Evolutionary conservation across 1,140 invertebrate genomes (phyloP), one percentile per base, ranked within the genome.

Genomic region (Physella acuta): DNA sequence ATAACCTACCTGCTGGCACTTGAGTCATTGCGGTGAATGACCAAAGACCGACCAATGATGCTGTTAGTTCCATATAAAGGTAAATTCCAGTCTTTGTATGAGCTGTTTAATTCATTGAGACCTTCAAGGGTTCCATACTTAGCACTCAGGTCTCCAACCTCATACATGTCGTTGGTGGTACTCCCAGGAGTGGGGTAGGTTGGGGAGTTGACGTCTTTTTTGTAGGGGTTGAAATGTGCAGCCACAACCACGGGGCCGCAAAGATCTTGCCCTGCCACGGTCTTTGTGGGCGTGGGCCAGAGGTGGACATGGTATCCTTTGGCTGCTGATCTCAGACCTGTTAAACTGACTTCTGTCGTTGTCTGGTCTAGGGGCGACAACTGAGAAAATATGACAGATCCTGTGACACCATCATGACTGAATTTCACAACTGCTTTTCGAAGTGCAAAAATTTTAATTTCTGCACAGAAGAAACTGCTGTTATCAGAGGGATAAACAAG

Each of bases 131-230:
- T 68, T 0, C 94, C 95, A 83, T 93, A 89, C 85, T 98, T 98
- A 5, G 94, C 94, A 62, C 93, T 92, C 3, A 98, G 83, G 84
- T 97, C 94, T 0, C 95, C 95, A 76, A 95, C 88, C 86, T 93
- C 90, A 79, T 81, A 82, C 59, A 76, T 71, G 68, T 82, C 81
- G 34, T 75, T 89, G 3, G 93, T 94, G 72, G 88, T 85, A 30
- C 89, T 90, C 89, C 77, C 3, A 20, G 64, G 17, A 8, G 79
- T 73, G 53, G 74, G 73, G 0, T 73, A 5, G 66, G 74, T 39
- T 4, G 30, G 59, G 37, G 20, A 16, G 24, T n/a, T 61, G 20
- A 24, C 36, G 36, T 30, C 53, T 14, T 37, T 49, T 0, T 77
- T 63, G 70, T 85, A 87, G 2, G 88, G 88, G 79, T 89, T 88